Percentiles rank a stretch among this genome's conserved stretches.
These are phyloP conservation scores for Mimumesa dahlbomi DNA, from an alignment of 2,888 invertebrate genomes.

Conservation along the genomic window DNA sequence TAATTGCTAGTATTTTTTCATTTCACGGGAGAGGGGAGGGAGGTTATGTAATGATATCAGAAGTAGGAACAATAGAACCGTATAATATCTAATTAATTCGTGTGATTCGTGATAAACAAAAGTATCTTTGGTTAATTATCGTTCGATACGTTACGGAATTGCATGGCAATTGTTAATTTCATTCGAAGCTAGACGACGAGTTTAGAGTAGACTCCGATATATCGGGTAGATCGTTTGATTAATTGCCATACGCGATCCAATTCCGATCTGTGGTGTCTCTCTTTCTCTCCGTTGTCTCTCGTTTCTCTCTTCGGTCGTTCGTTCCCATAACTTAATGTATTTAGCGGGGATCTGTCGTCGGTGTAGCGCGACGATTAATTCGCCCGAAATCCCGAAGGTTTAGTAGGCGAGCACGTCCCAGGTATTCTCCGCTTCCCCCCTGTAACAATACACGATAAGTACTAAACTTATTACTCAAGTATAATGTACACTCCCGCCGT, in stretches of 20 bases:
- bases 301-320: not conserved
- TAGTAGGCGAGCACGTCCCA: conserved; percentile 20
- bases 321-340: conserved; percentile 11
- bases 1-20: no score
- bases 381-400: conserved; percentile 19
- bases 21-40: no score
- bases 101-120: no score
- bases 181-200: no score
- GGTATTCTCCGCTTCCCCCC: not conserved
- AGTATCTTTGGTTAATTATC: no score
- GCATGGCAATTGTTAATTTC: no score
- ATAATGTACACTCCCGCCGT: not conserved
- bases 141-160: no score
- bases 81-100: no score
- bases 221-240: no score
- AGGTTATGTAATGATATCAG: no score
- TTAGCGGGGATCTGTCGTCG: conserved; percentile 12
- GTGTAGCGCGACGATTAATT: conserved; percentile 33
- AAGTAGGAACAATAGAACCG: no score
- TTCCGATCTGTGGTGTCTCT: conserved; percentile 14
- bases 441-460: not conserved
- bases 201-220: no score
- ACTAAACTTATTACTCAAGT: not conserved
- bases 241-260: not conserved
- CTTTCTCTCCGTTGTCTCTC: conserved; percentile 1